Conservation (phyloP, 92 coral and sea anemone genomes). For the Bergia puertoricense region DNA sequence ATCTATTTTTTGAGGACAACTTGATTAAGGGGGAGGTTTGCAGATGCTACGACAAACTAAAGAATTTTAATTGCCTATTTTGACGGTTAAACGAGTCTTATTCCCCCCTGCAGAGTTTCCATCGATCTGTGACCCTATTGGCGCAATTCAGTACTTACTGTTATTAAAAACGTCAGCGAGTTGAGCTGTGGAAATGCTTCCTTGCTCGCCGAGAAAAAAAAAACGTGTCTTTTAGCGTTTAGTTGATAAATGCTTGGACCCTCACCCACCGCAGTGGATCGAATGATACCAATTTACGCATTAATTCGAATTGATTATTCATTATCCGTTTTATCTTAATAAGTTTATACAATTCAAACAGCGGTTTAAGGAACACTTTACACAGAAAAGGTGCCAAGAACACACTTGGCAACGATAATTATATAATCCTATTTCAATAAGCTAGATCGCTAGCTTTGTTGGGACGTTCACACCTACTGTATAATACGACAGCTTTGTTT, state of each 20-base stretch:
- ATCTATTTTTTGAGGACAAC: conserved; percentile 74
- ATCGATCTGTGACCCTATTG: conserved; percentile 68
- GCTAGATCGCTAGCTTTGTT: conserved; percentile 30
- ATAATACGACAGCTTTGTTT: background rate
- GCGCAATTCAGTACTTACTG: conserved; percentile 20
- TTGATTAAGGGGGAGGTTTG: conserved; percentile 90
- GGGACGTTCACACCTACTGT: conserved; percentile 8
- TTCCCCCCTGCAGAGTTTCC: conserved; percentile 82
- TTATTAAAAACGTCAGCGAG: conserved; percentile 35
- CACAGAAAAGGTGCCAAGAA: background rate
- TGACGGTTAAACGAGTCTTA: conserved; percentile 81
- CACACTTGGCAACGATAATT: conserved; percentile 46
- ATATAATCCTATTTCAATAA: conserved; percentile 55
- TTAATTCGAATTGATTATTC: conserved; percentile 29
- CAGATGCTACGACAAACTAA: conserved; percentile 78
- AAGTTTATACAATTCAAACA: conserved; percentile 26
- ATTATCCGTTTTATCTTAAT: conserved; percentile 21
- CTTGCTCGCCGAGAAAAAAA: conserved; percentile 4
- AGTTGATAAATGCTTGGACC: background rate
- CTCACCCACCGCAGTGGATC: conserved; percentile 1
- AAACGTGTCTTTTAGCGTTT: conserved; percentile 3
- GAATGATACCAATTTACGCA: conserved; percentile 19
- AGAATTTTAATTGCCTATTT: conserved; percentile 92
- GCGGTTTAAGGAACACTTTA: background rate
- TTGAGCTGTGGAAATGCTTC: conserved; percentile 28